These are phyloP conservation scores for Halichoerus grypus DNA, from an alignment of 2,113 vertebrate genomes.

Conservation along the genomic window DNA sequence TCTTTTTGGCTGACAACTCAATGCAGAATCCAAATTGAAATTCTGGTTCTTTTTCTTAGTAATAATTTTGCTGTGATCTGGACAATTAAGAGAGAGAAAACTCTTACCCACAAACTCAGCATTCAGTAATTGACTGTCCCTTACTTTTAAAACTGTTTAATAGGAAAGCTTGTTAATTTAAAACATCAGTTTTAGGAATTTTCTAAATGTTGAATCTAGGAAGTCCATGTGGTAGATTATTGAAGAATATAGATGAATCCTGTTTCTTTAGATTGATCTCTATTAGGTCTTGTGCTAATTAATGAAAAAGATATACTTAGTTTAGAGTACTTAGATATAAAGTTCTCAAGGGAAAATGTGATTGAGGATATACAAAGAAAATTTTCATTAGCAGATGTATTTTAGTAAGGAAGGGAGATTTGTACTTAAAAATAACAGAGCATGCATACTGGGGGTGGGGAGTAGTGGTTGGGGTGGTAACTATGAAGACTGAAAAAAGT, in stretches of 20 bases:
- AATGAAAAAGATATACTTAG: not conserved
- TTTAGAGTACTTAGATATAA: not conserved
- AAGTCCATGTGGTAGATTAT: not conserved
- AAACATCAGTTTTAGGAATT: slow-evolving; percentile 12
- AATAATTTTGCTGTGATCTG: slow-evolving; percentile 6
- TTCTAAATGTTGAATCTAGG: not conserved
- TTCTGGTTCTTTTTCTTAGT: not conserved
- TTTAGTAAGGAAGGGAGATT: not conserved
- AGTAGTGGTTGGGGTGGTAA: not conserved
- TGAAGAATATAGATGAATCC: not conserved
- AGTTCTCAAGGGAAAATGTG: not conserved
- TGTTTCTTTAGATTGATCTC: not conserved
- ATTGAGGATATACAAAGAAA: not conserved
- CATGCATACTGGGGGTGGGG: no score
- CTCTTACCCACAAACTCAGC: not conserved
- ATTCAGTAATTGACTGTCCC: slow-evolving; percentile 1
- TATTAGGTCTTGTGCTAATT: not conserved
- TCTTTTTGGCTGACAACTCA: not conserved
- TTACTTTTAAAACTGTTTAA: not conserved
- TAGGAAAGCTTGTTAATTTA: not conserved
- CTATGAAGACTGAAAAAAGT: not conserved
- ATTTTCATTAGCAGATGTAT: not conserved
- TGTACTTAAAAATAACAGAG: not conserved
- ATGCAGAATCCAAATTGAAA: not conserved
- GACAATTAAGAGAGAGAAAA: not conserved